Evolutionary conservation across 2,888 invertebrate species (phyloP), one percentile per base, ranked within the genome.

Genomic region (Hanleya hanleyi): DNA sequence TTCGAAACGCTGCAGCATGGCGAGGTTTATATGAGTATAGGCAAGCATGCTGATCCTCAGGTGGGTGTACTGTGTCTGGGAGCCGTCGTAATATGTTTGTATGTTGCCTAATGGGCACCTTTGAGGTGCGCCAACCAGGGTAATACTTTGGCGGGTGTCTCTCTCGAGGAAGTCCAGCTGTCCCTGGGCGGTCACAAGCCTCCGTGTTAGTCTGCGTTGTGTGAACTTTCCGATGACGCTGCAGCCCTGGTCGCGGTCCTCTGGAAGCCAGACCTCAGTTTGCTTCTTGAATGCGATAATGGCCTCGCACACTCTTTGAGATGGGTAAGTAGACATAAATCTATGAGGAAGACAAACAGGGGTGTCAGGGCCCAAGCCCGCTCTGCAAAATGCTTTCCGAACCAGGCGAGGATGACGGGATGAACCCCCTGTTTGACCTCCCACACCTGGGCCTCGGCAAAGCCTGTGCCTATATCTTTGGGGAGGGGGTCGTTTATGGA

Each of bases 401-500:
- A 66, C 70, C 70, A 70, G 47, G 65, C 57, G 7, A 37, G 26
- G 37, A 71, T 32, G 4, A 64, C 69, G 5, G 62, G 69, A 35
- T 69, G 69, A n/a, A 32, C 12, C 68, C 22, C 7, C 36, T 38
- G 29, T 15, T 35, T n/a, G 37, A 62, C 37, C 4, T 4, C 69
- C 69, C 32, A 22, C 36, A 15, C 9, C 61, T 4, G 7, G 29
- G 5, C 37, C 29, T 32, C 38, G 32, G 41, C 29, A 26, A 47
- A 67, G n/a, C 49, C 67, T 15, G 47, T 49, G 5, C 62, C 62
- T 7, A 33, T 62, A 6, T 26, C 26, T 62, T 62, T 33, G 15
- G 68, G 66, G 7, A 67, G 49, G 12, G 61, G 57, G 22, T 61
- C 69, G 36, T 69, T 69, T 3, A 69, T 36, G 51, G 57, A 47